phyloP scores from a whole-genome alignment of 2,797 vertebrate genomes.

The Cirrhinus mrigala region DNA sequence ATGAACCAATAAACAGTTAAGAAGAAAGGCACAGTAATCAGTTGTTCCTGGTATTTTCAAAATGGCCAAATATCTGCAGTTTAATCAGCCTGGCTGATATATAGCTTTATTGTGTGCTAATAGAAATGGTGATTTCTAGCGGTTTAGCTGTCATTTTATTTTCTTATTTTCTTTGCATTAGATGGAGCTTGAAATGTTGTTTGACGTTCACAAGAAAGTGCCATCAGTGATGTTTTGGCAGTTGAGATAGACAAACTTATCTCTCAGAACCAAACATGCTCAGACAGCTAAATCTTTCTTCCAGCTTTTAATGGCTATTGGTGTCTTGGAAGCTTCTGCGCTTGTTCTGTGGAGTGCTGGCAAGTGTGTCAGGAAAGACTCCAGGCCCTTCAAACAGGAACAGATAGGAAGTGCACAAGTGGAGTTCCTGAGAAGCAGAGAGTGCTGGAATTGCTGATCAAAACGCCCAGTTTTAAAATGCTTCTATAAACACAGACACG shows the following conservation, averaged over 20 bases:
- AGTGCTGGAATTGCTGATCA: background rate
- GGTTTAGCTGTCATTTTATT: background rate
- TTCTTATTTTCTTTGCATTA: background rate
- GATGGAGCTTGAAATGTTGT: background rate
- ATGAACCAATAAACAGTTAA: background rate
- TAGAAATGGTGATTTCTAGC: background rate
- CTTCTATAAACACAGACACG: background rate
- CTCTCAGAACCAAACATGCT: background rate
- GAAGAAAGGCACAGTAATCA: background rate
- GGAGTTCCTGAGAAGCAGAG: background rate
- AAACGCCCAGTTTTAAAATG: background rate
- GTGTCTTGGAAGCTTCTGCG: background rate
- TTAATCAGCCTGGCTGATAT: background rate
- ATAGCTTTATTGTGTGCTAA: background rate
- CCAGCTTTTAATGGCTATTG: background rate
- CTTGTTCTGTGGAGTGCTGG: conserved; percentile 21
- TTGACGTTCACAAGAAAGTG: conserved; percentile 4
- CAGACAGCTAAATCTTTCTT: background rate
- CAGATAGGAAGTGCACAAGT: conserved; percentile 2
- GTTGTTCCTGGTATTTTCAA: background rate
- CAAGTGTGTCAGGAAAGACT: conserved; percentile 1
- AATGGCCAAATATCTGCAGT: background rate
- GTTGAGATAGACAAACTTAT: background rate
- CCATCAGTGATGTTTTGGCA: background rate
- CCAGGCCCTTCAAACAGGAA: background rate